Conservation (phyloP, 2,888 invertebrate genomes). For the Cheilosia soror region DNA sequence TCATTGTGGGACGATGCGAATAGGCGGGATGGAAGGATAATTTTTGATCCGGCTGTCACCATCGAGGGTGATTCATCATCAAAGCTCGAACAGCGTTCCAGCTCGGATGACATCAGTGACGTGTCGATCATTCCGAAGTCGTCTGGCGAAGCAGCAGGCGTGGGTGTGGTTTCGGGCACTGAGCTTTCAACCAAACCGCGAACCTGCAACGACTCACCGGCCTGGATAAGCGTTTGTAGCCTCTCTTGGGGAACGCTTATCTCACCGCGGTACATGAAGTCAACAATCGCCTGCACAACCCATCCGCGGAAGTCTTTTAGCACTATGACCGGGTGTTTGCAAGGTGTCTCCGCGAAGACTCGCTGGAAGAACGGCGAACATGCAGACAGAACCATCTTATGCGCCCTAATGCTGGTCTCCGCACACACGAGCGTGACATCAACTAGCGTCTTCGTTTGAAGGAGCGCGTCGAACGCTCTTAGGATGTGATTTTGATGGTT, state of each 20-base stretch:
- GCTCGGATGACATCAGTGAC: slow-evolving; percentile 81
- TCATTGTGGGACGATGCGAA: slow-evolving; percentile 84
- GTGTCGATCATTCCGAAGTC: slow-evolving; percentile 81
- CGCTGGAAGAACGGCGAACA: slow-evolving; percentile 95
- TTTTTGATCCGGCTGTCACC: slow-evolving; percentile 81
- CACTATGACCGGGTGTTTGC: slow-evolving; percentile 96
- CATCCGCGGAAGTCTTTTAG: slow-evolving; percentile 94
- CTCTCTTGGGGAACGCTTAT: slow-evolving; percentile 95
- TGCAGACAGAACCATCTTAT: slow-evolving; percentile 95
- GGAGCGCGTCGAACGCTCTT: slow-evolving; percentile 93
- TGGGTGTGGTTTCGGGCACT: slow-evolving; percentile 83
- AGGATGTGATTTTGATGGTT: slow-evolving; percentile 95
- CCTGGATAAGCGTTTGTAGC: slow-evolving; percentile 92
- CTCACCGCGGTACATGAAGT: slow-evolving; percentile 97
- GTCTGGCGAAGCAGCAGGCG: slow-evolving; percentile 83
- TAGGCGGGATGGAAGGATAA: slow-evolving; percentile 82
- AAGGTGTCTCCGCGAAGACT: slow-evolving; percentile 95
- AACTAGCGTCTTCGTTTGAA: slow-evolving; percentile 93
- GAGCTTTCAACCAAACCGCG: slow-evolving; percentile 90
- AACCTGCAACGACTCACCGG: slow-evolving; percentile 94
- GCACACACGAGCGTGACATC: slow-evolving; percentile 96
- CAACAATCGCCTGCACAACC: slow-evolving; percentile 95
- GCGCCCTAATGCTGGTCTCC: slow-evolving; percentile 93
- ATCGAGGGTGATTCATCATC: slow-evolving; percentile 84
- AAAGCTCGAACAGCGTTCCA: slow-evolving; percentile 81